Base-by-base conservation (phyloP, 2,888 invertebrate genomes). In the Lepidocyrtoides sp. region DNA sequence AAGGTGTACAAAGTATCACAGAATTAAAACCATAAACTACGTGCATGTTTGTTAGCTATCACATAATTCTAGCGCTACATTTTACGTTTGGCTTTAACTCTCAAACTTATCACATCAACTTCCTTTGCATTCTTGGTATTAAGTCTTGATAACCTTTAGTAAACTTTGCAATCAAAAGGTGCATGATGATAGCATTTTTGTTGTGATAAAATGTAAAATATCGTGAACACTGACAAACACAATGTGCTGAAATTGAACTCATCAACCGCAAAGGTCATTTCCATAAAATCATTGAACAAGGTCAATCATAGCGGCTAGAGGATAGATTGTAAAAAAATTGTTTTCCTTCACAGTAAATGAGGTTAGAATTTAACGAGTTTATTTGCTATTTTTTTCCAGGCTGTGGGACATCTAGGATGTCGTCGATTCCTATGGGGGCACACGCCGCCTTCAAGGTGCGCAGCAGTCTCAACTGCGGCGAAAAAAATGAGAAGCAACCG, bases 391-490 rank as follows among this genome's bases (percentile, higher is more conserved):
- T 79, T 10, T 32, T 66, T 48, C 29, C 63, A 93, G 92, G 85
- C 54, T 91, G 91, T 91, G 90, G 88, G 75, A 41, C 81, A 23
- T 48, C 51, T 12, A 86, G 94, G 63, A 98, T 98, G 97, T 96
- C 97, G 79, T 96, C 97, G n/a, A 96, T 97, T 93, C 97, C 97
- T 0, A 97, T 97, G 93, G 97, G 97, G 54, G 97, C 97, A n/a
- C 97, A 97, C 95, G 97, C 97, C 14, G 97, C 97, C 12, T 96
- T 96, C 92, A 97, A 97, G 95, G 96, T 97, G 89, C 97, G 97
- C 23, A 96, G 96, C 94, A 96, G 96, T 88, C 93, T 94, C n/a
- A 94, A 94, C 81, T 79, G 69, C 14, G 85, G 86, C 20, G 84
- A 79, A 54, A 57, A 82, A 54, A 51, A 83, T 81, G 87, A 89